These are phyloP conservation scores for Gorsachius magnificus DNA, from an alignment of 2,797 vertebrate genomes.

Conservation along the genomic window DNA sequence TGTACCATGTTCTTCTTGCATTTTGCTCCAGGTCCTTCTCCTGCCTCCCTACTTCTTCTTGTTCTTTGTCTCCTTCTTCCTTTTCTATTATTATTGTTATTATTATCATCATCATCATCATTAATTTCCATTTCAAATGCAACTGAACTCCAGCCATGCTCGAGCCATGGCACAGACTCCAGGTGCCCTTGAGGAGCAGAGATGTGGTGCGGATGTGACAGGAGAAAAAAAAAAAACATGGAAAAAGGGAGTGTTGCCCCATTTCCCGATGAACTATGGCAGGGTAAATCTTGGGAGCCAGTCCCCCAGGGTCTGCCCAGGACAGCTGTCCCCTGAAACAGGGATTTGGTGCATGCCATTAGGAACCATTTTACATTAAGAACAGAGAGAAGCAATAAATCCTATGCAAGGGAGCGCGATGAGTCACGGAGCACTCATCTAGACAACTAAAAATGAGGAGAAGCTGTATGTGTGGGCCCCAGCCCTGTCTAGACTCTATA, in stretches of 20 bases:
- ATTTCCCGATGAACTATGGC: not conserved
- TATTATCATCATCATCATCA: too few relatives aligned
- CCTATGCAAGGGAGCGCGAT: not conserved
- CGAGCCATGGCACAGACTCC: not conserved
- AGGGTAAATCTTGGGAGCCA: not conserved
- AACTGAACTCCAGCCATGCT: not conserved
- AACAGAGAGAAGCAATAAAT: not conserved
- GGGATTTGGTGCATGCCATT: not conserved
- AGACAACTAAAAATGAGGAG: not conserved
- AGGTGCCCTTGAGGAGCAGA: not conserved
- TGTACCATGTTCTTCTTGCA: rapidly evolving
- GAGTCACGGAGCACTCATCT: not conserved
- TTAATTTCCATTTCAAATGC: not conserved
- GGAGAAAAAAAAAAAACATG: rapidly evolving
- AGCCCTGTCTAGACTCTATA: not conserved
- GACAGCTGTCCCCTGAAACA: not conserved
- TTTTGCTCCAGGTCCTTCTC: not conserved
- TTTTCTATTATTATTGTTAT: not conserved
- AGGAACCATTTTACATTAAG: not conserved
- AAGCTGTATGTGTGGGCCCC: not conserved
- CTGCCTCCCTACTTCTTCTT: not conserved
- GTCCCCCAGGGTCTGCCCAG: not conserved
- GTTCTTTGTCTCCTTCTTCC: too few relatives aligned
- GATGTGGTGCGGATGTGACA: rapidly evolving
- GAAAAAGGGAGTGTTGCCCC: not conserved